These are phyloP conservation scores for Drosophila buzzatii DNA, from an alignment of 2,888 invertebrate species.

Conservation along the genomic window DNA sequence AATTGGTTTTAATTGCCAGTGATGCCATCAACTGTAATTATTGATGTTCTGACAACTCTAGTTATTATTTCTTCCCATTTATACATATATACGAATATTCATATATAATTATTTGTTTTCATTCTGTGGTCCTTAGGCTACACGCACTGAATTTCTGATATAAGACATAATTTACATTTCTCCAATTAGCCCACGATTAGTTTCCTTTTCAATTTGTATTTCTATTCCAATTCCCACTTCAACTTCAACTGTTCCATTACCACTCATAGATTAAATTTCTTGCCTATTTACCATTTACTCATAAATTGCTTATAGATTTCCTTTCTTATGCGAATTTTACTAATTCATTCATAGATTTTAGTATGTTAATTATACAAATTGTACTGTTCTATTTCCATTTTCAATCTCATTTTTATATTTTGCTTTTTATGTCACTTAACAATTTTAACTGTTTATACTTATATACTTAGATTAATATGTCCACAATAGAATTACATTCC, in stretches of 20 bases:
- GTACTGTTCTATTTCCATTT: neutral
- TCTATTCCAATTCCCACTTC: neutral
- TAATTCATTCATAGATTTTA: neutral
- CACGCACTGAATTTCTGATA: slow-evolving; percentile 13
- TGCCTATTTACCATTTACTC: too few relatives aligned
- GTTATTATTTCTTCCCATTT: neutral
- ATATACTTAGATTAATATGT: neutral
- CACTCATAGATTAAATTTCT: neutral
- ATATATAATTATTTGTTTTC: neutral
- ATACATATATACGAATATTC: neutral
- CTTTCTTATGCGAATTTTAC: neutral
- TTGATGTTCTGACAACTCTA: slow-evolving; percentile 48
- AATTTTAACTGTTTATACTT: neutral
- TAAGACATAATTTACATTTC: slow-evolving; percentile 3
- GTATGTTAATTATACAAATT: neutral
- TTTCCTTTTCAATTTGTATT: neutral
- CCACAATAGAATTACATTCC: too few relatives aligned
- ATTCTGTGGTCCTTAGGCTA: slow-evolving; percentile 12
- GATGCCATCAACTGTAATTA: slow-evolving; percentile 54
- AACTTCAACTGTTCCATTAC: neutral
- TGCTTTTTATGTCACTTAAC: neutral
- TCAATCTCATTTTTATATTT: neutral
- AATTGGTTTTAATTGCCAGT: slow-evolving; percentile 61
- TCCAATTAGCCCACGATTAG: neutral
- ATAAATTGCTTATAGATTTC: neutral